Conservation (phyloP, 2,113 vertebrate species). For the Oplegnathus fasciatus region DNA sequence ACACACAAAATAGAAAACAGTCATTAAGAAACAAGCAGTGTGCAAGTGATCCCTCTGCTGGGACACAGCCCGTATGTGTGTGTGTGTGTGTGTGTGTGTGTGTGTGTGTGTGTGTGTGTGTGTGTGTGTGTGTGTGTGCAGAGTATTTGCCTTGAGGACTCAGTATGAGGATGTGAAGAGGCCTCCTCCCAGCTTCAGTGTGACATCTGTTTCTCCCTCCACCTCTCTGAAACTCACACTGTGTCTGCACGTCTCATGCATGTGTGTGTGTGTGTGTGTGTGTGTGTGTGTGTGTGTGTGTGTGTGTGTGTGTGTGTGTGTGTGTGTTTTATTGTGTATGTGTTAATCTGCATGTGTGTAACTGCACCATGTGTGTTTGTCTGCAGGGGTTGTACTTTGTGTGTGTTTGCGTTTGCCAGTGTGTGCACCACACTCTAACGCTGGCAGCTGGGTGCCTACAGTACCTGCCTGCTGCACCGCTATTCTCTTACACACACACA, state of each 20-base stretch:
- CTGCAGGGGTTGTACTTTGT: constrained; percentile 58
- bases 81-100: too few species aligned
- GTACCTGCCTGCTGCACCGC: constrained; percentile 64
- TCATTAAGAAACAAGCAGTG: too few species aligned
- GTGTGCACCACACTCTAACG: constrained; percentile 49
- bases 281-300: neutral
- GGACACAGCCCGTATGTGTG: too few species aligned
- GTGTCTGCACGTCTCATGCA: constrained; percentile 26
- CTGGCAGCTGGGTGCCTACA: constrained; percentile 71
- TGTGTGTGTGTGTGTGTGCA: constrained; percentile 20
- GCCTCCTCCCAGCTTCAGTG: constrained; percentile 52
- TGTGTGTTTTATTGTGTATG: constrained; percentile 8
- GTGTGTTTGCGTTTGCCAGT: constrained; percentile 33
- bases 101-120: too few species aligned
- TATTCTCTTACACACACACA: constrained; percentile 34
- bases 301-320: neutral
- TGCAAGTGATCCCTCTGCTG: too few species aligned
- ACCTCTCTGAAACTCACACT: constrained; percentile 48
- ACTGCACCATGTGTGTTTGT: constrained; percentile 52
- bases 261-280: neutral
- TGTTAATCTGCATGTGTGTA: constrained; percentile 37
- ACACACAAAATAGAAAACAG: too few species aligned
- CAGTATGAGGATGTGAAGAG: constrained; percentile 33
- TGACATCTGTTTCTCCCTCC: constrained; percentile 70
- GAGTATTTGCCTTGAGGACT: constrained; percentile 48